Base-by-base conservation (phyloP, 2,797 vertebrate genomes). In the Amniataba percoides region DNA sequence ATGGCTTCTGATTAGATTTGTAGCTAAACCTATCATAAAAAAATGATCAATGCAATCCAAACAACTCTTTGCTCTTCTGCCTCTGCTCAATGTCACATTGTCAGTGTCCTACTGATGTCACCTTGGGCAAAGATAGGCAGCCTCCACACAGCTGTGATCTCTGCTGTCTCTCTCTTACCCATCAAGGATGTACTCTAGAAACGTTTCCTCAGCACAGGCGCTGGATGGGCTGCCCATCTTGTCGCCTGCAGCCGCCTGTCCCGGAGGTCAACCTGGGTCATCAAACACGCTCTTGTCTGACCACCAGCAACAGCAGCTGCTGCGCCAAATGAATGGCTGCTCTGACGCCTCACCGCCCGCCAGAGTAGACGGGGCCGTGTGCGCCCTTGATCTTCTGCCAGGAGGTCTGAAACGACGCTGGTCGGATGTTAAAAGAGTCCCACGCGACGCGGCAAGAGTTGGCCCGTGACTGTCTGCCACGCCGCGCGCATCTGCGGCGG, bases 51-150 rank as follows among this genome's bases (percentile, higher is more conserved):
- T 15, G n/a, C 16, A 53, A 73, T 66, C 56, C 23, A 61, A 69
- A 71, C 75, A 48, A 62, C 49, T 74, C 55, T 51, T 56, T 68
- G 51, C 19, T 51, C 36, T 70, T 19, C 46, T 21, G 48, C 48
- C 56, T 27, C 53, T 62, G 57, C 62, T 73, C 68, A 82, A 65
- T 74, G 71, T 79, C 78, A 87, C 69, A 72, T 36, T 78, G 65
- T 69, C 75, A 75, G 25, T 42, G 65, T 83, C 78, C 71, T 55
- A 25, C 23, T 74, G 71, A 83, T 87, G 86, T 93, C 91, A 92
- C 91, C 91, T 94, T 92, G 90, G 80, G 65, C 71, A 73, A 59
- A 86, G 57, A 74, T 12, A 72, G 48, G 63, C 74, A 67, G 62
- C 60, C 49, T 63, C 63, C 59, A 55, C 77, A 55, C 51, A 81